These are phyloP conservation scores for Styela clava DNA, from an alignment of 23 tunicate genomes.

Conservation along the genomic window DNA sequence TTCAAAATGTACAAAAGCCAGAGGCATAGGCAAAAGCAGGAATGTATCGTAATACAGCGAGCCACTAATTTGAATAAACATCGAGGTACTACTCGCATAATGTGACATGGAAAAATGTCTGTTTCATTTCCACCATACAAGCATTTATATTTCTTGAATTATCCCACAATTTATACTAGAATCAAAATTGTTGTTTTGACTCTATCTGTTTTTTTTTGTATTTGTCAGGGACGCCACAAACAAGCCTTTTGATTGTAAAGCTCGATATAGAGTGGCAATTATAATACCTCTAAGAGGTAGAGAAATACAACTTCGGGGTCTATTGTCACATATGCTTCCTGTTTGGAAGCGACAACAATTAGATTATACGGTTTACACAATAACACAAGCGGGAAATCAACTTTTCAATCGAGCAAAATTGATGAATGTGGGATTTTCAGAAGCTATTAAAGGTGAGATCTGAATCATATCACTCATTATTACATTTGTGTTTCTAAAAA, in stretches of 20 bases:
- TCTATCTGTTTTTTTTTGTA: too few relatives aligned
- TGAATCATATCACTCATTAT: not conserved
- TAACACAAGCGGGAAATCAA: constrained; percentile 28
- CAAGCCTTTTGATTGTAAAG: constrained; percentile 37
- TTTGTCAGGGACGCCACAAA: constrained; percentile 17
- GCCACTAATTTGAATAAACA: too few relatives aligned
- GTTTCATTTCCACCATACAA: too few relatives aligned
- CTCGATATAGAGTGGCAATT: constrained; percentile 48
- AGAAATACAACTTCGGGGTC: constrained; percentile 28
- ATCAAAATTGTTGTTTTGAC: too few relatives aligned
- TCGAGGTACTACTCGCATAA: too few relatives aligned
- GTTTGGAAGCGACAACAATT: constrained; percentile 60
- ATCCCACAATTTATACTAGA: too few relatives aligned
- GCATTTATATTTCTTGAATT: too few relatives aligned
- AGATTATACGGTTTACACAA: constrained; percentile 47
- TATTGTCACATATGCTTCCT: constrained; percentile 54
- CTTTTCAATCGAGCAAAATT: constrained; percentile 50
- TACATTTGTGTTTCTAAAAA: too few relatives aligned
- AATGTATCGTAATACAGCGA: too few relatives aligned
- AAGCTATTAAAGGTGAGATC: constrained; percentile 34
- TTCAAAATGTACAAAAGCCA: too few relatives aligned
- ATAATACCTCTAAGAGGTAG: constrained; percentile 52
- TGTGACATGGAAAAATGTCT: too few relatives aligned
- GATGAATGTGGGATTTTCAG: constrained; percentile 61
- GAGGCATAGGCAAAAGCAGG: too few relatives aligned